phyloP scores from a whole-genome alignment of 2,888 invertebrate genomes.

The Formica aserva region DNA sequence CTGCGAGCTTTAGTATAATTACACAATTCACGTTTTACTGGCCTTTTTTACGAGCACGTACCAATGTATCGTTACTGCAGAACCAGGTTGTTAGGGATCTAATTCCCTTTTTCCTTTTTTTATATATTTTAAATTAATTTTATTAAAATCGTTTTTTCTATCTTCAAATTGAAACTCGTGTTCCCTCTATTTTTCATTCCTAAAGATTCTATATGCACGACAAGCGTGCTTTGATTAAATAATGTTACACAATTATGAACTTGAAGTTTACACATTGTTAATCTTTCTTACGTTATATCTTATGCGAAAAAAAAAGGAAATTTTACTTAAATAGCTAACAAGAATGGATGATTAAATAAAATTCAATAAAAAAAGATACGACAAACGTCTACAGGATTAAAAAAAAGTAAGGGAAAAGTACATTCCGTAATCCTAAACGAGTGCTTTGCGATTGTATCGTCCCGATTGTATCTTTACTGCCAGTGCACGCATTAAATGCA shows the following conservation, averaged over 20 bases:
- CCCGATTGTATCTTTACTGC: slow-evolving; percentile 17
- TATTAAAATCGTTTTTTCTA: neutral
- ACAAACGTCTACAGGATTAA: neutral
- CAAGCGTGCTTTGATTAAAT: neutral
- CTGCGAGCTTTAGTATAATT: slow-evolving; percentile 57
- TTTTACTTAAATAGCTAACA: slow-evolving; percentile 1
- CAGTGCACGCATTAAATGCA: slow-evolving; percentile 36
- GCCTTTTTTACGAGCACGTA: slow-evolving; percentile 62
- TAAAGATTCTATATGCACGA: neutral
- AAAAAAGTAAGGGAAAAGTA: neutral
- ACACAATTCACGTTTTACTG: slow-evolving; percentile 60
- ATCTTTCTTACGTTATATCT: neutral
- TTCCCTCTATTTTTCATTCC: neutral
- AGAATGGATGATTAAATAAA: slow-evolving; percentile 1
- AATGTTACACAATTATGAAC: neutral
- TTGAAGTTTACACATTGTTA: neutral
- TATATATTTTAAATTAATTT: slow-evolving; percentile 34
- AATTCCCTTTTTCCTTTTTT: slow-evolving; percentile 25
- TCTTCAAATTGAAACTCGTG: neutral
- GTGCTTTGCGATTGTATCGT: slow-evolving; percentile 12
- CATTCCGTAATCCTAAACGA: slow-evolving; percentile 28
- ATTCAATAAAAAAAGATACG: neutral
- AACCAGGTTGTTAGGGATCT: slow-evolving; percentile 39
- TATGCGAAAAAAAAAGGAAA: neutral
- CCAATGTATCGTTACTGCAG: slow-evolving; percentile 56